phyloP scores from a whole-genome alignment of 2,113 vertebrate species.

The Pavo muticus region DNA sequence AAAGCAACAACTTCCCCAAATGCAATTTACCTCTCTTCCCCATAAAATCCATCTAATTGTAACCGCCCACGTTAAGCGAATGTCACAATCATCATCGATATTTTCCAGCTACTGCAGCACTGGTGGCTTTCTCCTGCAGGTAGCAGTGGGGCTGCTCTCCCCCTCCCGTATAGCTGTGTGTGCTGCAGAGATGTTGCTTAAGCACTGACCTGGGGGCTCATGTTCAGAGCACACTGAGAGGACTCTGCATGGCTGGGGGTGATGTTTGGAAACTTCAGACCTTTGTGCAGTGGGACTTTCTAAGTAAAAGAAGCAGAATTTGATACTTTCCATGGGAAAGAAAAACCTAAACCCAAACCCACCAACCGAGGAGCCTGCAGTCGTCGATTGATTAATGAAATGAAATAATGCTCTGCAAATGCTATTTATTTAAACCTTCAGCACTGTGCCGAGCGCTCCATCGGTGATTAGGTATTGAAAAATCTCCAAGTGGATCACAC shows the following conservation, averaged over 20 bases:
- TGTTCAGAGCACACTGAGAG: rapidly evolving
- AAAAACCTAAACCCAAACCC: not conserved
- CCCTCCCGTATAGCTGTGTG: not conserved
- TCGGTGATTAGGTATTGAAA: constrained; percentile 20
- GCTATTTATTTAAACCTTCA: not conserved
- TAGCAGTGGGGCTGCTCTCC: not conserved
- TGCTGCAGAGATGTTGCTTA: not conserved
- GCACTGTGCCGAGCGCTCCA: not conserved
- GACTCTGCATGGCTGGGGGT: rapidly evolving
- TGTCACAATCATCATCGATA: not conserved
- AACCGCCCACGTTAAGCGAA: constrained; percentile 45
- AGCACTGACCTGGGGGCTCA: rapidly evolving
- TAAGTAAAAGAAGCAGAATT: not conserved
- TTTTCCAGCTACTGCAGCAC: not conserved
- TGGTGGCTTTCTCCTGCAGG: not conserved
- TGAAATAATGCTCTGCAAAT: not conserved
- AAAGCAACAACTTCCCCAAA: constrained; percentile 51
- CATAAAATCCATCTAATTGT: constrained; percentile 67
- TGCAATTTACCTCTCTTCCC: constrained; percentile 54
- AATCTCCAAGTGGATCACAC: not conserved
- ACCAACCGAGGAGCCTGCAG: rapidly evolving
- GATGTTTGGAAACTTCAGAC: rapidly evolving
- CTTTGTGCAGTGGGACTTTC: not conserved
- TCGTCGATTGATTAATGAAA: not conserved
- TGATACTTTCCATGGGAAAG: not conserved